phyloP scores from a whole-genome alignment of 2,888 invertebrate species.

The Erpobdella octoculata region DNA sequence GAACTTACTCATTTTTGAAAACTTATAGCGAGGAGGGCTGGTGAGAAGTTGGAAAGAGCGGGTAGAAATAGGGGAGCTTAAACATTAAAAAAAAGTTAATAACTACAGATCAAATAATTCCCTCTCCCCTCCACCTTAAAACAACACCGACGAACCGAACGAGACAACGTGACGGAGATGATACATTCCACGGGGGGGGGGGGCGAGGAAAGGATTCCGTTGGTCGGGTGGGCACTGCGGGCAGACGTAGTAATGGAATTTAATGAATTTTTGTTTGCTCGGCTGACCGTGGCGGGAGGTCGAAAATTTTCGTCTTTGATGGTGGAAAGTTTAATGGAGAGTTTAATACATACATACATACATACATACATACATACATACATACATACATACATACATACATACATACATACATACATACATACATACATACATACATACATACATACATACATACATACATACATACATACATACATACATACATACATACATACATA shows the following conservation, averaged over 20 bases:
- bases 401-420: conserved; percentile 27
- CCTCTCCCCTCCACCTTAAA: too few relatives aligned
- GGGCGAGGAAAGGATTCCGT: too few relatives aligned
- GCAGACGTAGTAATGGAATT: background rate
- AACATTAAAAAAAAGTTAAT: background rate
- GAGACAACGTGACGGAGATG: too few relatives aligned
- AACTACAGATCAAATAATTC: too few relatives aligned
- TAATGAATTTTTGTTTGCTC: conserved; percentile 4
- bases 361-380: conserved; percentile 29
- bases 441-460: conserved; percentile 27
- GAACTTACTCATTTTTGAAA: background rate
- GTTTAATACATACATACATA: conserved; percentile 20
- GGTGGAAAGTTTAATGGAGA: background rate
- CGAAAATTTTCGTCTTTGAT: background rate
- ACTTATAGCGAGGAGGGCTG: background rate
- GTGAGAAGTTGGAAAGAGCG: background rate
- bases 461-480: conserved; percentile 18
- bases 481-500: conserved; percentile 14
- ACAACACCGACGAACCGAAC: background rate
- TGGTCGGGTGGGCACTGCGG: background rate
- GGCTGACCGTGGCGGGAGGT: background rate
- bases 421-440: conserved; percentile 27
- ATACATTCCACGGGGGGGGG: too few relatives aligned
- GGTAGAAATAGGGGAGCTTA: background rate
- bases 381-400: conserved; percentile 27